Conservation (phyloP, 2,888 invertebrate genomes). For the Nomada hirtipes region DNA sequence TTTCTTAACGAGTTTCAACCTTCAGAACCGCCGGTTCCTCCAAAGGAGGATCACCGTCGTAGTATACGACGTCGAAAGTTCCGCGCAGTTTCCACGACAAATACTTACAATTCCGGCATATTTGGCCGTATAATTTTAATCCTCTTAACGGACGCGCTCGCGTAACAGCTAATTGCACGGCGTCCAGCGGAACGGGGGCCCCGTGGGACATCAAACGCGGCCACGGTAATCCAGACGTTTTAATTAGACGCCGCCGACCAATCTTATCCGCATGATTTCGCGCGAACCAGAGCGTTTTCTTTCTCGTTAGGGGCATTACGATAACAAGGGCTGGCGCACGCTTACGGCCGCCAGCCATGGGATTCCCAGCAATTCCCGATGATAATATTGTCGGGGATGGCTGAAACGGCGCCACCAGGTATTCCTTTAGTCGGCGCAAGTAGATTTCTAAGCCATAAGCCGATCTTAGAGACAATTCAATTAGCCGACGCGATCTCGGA, state of each 20-base stretch:
- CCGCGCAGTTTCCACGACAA: slow-evolving; percentile 32
- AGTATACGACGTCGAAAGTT: neutral
- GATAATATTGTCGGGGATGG: slow-evolving; percentile 55
- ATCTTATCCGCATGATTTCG: slow-evolving; percentile 62
- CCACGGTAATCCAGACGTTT: slow-evolving; percentile 57
- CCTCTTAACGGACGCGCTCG: slow-evolving; percentile 42
- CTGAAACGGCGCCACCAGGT: slow-evolving; percentile 37
- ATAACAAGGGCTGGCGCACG: slow-evolving; percentile 43
- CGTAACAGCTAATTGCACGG: slow-evolving; percentile 53
- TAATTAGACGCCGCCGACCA: slow-evolving; percentile 54
- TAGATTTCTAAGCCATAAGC: slow-evolving; percentile 64
- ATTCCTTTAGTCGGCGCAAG: slow-evolving; percentile 51
- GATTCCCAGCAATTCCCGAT: slow-evolving; percentile 56
- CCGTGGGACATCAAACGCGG: slow-evolving; percentile 51
- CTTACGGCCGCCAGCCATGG: slow-evolving; percentile 49
- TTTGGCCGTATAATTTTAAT: slow-evolving; percentile 55
- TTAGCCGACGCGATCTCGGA: slow-evolving; percentile 64
- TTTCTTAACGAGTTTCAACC: slow-evolving; percentile 39
- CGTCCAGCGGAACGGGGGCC: slow-evolving; percentile 4
- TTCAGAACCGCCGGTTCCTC: neutral
- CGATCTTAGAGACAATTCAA: slow-evolving; percentile 73
- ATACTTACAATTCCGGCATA: slow-evolving; percentile 37
- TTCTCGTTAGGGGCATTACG: slow-evolving; percentile 63
- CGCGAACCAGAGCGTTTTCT: slow-evolving; percentile 40
- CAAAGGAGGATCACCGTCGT: neutral